Base-by-base conservation (phyloP, 2,888 invertebrate genomes). In the Caradrina clavipalpis region DNA sequence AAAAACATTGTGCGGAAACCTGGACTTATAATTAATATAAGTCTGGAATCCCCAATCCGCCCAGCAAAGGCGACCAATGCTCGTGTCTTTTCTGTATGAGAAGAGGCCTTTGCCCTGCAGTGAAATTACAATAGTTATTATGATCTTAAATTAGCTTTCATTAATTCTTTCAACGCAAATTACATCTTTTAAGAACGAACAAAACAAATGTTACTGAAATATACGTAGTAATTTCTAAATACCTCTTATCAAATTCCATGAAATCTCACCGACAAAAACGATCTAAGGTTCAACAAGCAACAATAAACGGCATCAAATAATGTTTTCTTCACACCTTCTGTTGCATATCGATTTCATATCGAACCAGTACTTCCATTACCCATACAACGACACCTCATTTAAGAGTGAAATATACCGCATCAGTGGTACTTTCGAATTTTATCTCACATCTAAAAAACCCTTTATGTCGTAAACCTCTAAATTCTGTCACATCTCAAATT, bases 401-500 rank as follows among this genome's bases (percentile, higher is more conserved):
- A 86, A 74, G 80, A 84, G 84, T 88, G 84, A 92, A 88, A 89
- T 89, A 89, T 88, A 84, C 81, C 82, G 81, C 89, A 87, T 89
- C 87, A 87, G 86, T 72, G 82, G 89, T 87, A 86, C 86, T 83
- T 86, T 87, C 76, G 62, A 86, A 83, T 86, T 83, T 87, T 87
- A 85, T 86, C 83, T 83, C 50, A 19, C 69, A 82, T 84, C 82
- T 85, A 84, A 85, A 89, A 89, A 85, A 82, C 84, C 88, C 70
- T 79, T 73, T 56, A 72, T 54, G 73, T 68, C 72, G 69, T 78
- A 71, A 69, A 83, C 79, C 80, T 85, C 83, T 83, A 89, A 88
- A 87, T 89, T 88, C 83, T 86, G 86, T 89, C 86, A 87, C 86
- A 87, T 92, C 90, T 94, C 89, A 84, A 88, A 91, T 93, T 91